Base-by-base conservation (phyloP, 53 echinoderm and acorn worm genomes). In the Mesocentrotus franciscanus region DNA sequence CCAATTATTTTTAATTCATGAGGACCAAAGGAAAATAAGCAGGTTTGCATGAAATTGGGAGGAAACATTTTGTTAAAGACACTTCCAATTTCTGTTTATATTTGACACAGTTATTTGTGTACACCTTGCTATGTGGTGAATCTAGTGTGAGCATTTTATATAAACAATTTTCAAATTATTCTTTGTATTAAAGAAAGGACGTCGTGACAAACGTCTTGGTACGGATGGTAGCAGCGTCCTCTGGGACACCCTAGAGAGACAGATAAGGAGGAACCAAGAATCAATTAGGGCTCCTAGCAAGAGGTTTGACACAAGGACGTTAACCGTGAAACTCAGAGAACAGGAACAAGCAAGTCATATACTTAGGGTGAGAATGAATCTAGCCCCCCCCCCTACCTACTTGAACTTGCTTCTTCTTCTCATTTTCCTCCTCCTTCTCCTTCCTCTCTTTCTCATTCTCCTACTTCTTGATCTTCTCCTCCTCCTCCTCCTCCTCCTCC, bases 241-340 rank as follows among this genome's bases (percentile, higher is more conserved):
- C 22, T 97, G 97, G 97, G 97, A 97, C 79, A 95, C 95, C 13
- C 85, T 97, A 0, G 97, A 97, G 72, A 90, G 83, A 64, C 90
- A 96, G 58, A 71, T 97, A 29, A 93, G 94, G 49, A 85, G 87
- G 9, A 93, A 76, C 10, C 93, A 60, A 24, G 90, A 89, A n/a
- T 68, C 60, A 64, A 66, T 85, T n/a, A 30, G 61, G 12, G 22
- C 95, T 35, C 95, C 95, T 22, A 85, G 55, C 12, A 94, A 94
- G 56, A 85, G 95, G 32, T 94, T 85, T 87, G 95, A 94, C 22
- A 94, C 95, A 15, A 94, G 95, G 71, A 36, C 70, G n/a, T 29
- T 94, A 26, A 64, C 35, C 64, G 13, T 5, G 70, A 94, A 94
- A 35, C 95, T 94, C 60, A 94, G 66, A 62, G 95, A 94, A 27